Evolutionary conservation across 1,140 invertebrate species (phyloP).

Genomic region (Drosophila mayri): DNA sequence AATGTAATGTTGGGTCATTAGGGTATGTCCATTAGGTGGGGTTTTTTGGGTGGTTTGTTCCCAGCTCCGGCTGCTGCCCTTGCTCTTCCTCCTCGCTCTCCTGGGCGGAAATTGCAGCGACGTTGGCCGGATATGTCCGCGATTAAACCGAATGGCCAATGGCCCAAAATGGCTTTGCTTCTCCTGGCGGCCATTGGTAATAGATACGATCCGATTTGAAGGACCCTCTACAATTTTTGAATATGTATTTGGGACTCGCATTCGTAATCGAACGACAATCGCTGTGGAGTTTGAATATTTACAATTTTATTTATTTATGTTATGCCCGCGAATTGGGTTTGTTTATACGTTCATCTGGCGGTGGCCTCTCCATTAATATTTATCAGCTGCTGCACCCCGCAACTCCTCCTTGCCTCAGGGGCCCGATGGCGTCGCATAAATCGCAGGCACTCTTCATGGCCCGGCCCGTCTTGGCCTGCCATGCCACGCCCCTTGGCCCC

Average conservation of each 20-base stretch:
- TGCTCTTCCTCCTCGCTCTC: conserved; percentile 7
- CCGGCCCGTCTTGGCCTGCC: neutral
- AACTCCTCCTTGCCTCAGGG: conserved; percentile 14
- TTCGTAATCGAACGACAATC: conserved; percentile 7
- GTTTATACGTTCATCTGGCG: conserved; percentile 22
- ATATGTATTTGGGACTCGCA: conserved; percentile 4
- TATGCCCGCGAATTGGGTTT: conserved; percentile 27
- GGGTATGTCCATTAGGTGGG: conserved; percentile 63
- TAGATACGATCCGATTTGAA: conserved; percentile 42
- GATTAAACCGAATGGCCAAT: conserved; percentile 73
- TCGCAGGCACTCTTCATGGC: conserved; percentile 43
- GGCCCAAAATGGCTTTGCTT: conserved; percentile 32
- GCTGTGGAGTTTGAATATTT: conserved; percentile 36
- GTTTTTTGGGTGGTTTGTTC: neutral
- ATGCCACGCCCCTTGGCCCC: conserved; percentile 31
- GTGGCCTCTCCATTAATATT: conserved; percentile 51
- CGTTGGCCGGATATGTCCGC: conserved; percentile 69
- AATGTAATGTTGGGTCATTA: conserved; percentile 79
- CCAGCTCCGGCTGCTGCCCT: conserved; percentile 14
- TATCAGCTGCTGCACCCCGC: conserved; percentile 47
- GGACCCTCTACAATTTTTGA: conserved; percentile 18
- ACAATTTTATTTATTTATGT: conserved; percentile 50
- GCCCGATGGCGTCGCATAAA: conserved; percentile 61
- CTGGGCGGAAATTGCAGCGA: conserved; percentile 66
- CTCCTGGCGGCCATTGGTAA: conserved; percentile 1